Conservation (phyloP, 2,113 vertebrate genomes). For the Pedionomus torquatus region DNA sequence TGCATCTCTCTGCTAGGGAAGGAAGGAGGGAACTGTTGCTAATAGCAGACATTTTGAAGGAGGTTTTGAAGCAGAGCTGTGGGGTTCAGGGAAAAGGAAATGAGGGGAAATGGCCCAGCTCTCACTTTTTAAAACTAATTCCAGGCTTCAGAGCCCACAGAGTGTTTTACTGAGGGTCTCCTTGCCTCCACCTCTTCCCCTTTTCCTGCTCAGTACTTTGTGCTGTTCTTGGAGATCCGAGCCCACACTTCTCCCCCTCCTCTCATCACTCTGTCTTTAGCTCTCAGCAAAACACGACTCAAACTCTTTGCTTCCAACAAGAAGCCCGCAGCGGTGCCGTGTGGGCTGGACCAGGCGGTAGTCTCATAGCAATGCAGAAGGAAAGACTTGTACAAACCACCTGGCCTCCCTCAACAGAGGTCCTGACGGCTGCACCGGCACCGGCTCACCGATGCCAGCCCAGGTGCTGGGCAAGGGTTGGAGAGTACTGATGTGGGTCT, state of each 20-base stretch:
- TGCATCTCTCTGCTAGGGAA: background rate
- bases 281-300: background rate
- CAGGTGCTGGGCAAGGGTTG: background rate
- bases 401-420: background rate
- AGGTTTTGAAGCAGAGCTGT: background rate
- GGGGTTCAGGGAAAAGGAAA: slow-evolving; percentile 3
- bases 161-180: background rate
- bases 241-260: background rate
- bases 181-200: background rate
- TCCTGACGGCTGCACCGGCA: background rate
- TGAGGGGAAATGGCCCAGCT: background rate
- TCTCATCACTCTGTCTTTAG: background rate
- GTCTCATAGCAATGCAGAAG: background rate
- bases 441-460: background rate
- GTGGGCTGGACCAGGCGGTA: background rate
- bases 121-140: background rate
- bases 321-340: background rate
- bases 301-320: background rate
- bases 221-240: background rate
- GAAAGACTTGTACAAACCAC: background rate
- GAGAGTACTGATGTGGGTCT: background rate
- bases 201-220: background rate
- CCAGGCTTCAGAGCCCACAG: background rate
- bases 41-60: slow-evolving; percentile 9
- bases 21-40: slow-evolving; percentile 2